Evolutionary conservation across 2,888 invertebrate species (phyloP), one percentile per base, ranked within the genome.

Genomic region (Sarcophaga carnaria): DNA sequence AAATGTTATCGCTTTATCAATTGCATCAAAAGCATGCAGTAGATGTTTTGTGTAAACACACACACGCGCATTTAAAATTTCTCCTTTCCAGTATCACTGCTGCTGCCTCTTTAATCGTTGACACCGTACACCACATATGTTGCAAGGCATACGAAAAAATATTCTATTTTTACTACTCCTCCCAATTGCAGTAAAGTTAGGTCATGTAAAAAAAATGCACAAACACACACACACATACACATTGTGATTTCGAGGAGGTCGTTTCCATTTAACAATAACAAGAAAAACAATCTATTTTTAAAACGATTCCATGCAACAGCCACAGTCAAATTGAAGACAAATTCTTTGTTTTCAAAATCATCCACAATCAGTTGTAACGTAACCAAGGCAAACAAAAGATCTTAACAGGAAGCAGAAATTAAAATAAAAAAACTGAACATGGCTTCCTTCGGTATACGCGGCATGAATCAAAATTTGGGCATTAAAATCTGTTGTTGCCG

Each of bases 401-500:
- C 79, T 37, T 2, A 37, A 37, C 37, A 37, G 37, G 37, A 37
- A 37, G 8, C 2, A 1, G 2, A 37, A 37, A 37, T 37, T 10
- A 8, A 5, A 20, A 47, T 76, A 63, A 74, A 72, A 80, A 37
- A 84, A 82, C 84, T 62, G 80, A 87, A 80, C 79, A 92, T 92
- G 92, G 89, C 92, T 71, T 89, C 92, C 1, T 92, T 92, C 80
- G 92, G 93, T 27, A 89, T 91, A 77, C 93, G 92, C 45, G 90
- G 92, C 37, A 90, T 91, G 86, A 91, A 89, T 67, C 92, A 92
- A 80, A 91, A 90, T 81, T 89, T 90, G 82, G 96, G 96, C 72
- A 94, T 96, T 85, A 95, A 95, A 90, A 96, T 97, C 91, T 97
- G 96, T 89, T 96, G 96, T 91, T 96, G 96, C 91, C 94, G 95